Conservation (phyloP, 2,113 vertebrate genomes). For the Dasyurus viverrinus region DNA sequence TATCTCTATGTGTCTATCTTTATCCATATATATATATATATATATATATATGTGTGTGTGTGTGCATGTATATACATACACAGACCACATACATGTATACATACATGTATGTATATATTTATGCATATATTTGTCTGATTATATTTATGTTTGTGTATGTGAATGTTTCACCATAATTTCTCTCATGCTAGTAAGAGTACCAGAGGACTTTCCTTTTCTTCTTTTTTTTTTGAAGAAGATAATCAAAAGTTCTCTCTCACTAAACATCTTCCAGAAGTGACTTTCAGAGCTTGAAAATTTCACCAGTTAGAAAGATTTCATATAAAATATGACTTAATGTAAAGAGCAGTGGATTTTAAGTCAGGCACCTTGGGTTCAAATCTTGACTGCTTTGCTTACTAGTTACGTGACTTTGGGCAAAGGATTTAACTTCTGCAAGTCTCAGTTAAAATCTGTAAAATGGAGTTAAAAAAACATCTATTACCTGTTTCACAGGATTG, state of each 20-base stretch:
- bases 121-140: neutral
- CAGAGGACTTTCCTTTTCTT: neutral
- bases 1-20: no score
- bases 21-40: no score
- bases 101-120: neutral
- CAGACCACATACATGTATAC: no score
- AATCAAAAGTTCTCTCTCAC: neutral
- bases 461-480: neutral
- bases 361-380: neutral
- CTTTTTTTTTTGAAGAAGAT: neutral
- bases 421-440: neutral
- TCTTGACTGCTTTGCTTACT: neutral
- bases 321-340: neutral
- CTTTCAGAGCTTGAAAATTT: neutral
- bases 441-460: neutral
- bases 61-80: no score
- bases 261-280: neutral
- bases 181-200: neutral
- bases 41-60: no score
- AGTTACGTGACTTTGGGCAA: neutral
- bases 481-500: neutral
- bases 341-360: neutral
- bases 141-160: neutral
- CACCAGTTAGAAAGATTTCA: neutral
- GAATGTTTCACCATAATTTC: neutral